phyloP scores from a whole-genome alignment of 2,113 vertebrate genomes.

The Chascanopsetta lugubris region DNA sequence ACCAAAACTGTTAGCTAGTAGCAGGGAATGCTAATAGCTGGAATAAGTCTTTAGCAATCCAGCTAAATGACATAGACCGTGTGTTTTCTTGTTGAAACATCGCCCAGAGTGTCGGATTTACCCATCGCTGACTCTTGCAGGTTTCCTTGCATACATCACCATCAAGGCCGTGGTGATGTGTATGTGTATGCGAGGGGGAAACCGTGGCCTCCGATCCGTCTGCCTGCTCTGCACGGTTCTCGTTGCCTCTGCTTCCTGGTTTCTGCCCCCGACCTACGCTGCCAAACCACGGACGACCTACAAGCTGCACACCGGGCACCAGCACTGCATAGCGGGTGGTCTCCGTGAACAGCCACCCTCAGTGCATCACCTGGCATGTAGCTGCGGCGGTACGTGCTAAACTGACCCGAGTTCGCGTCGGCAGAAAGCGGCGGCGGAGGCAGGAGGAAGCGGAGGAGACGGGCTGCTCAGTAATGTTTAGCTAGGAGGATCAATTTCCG shows the following conservation, averaged over 20 bases:
- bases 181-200: conserved; percentile 80
- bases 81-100: background rate
- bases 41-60: background rate
- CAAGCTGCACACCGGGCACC: conserved; percentile 36
- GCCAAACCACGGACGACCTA: conserved; percentile 32
- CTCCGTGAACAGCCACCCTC: conserved; percentile 53
- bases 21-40: conserved; percentile 35
- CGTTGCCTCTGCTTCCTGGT: conserved; percentile 60
- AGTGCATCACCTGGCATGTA: conserved; percentile 63
- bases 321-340: conserved; percentile 68
- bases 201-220: conserved; percentile 73
- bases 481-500: conserved; percentile 23
- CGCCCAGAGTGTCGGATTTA: conserved; percentile 76
- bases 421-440: conserved; percentile 51
- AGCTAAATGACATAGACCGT: background rate
- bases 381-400: conserved; percentile 14
- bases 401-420: conserved; percentile 56
- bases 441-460: conserved; percentile 42
- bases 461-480: conserved; percentile 16
- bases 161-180: conserved; percentile 97
- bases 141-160: conserved; percentile 99
- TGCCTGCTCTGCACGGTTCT: conserved; percentile 37
- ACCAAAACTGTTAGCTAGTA: conserved; percentile 47
- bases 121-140: conserved; percentile 99
- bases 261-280: conserved; percentile 20